A percentile compares a stretch with the other conserved stretches of the same genome.
Evolutionary conservation across 1,140 invertebrate species (phyloP).

Genomic region (Drosophila lini): DNA sequence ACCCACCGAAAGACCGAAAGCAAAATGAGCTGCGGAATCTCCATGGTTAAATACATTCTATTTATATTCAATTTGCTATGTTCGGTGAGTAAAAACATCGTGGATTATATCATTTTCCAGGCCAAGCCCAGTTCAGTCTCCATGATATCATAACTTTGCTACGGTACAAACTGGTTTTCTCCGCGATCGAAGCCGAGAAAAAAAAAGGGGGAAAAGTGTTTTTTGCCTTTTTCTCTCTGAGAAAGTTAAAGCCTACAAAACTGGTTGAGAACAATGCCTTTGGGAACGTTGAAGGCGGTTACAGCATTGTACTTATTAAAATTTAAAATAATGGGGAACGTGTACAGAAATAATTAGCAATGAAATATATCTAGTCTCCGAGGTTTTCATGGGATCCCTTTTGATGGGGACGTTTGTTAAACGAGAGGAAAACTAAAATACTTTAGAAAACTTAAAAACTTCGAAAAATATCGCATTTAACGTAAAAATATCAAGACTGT

Average conservation of each 20-base stretch:
- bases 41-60: slow-evolving; percentile 92
- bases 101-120: slow-evolving; percentile 32
- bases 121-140: slow-evolving; percentile 22
- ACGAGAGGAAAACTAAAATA: background rate
- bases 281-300: background rate
- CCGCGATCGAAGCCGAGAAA: background rate
- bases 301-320: background rate
- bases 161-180: slow-evolving; percentile 51
- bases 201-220: slow-evolving; percentile 9
- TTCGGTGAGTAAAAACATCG: slow-evolving; percentile 88
- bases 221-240: slow-evolving; percentile 1
- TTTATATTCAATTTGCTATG: slow-evolving; percentile 94
- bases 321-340: background rate
- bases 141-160: slow-evolving; percentile 61
- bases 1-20: slow-evolving; percentile 42
- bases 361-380: background rate
- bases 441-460: background rate
- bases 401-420: no score
- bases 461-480: background rate
- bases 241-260: slow-evolving; percentile 55
- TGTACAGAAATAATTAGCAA: background rate
- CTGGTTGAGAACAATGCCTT: slow-evolving; percentile 39
- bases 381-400: background rate
- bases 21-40: slow-evolving; percentile 89
- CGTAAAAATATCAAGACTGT: background rate